A percentile compares a stretch with the other conserved stretches of the same genome.
phyloP scores from a whole-genome alignment of 2,797 vertebrate species.

The Astyanax mexicanus region DNA sequence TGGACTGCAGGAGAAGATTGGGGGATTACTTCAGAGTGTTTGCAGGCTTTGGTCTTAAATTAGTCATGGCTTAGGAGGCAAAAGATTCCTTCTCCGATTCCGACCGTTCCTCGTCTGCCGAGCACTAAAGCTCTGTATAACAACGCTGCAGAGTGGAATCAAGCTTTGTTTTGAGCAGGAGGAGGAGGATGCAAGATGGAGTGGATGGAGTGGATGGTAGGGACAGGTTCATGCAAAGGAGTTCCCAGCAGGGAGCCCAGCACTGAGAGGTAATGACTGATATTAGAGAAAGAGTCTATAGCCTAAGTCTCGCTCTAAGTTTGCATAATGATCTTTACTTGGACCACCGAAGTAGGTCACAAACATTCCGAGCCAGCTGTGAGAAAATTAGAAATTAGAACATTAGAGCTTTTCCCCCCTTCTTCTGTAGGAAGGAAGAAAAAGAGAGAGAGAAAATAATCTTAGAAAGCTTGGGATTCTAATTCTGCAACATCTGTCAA shows the following conservation, averaged over 20 bases:
- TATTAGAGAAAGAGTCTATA: slow-evolving; percentile 14
- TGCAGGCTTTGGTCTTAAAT: slow-evolving; percentile 79
- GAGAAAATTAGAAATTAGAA: slow-evolving; percentile 45
- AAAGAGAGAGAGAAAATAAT: too few relatives aligned
- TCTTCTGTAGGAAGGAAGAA: too few relatives aligned
- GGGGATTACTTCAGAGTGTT: slow-evolving; percentile 80
- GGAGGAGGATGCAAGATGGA: too few relatives aligned
- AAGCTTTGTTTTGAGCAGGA: slow-evolving; percentile 15
- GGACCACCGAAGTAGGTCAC: slow-evolving; percentile 37
- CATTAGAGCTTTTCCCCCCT: not conserved
- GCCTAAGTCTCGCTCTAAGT: slow-evolving; percentile 16
- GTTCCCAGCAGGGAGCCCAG: not conserved
- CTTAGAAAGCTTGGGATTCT: too few relatives aligned
- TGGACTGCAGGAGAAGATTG: slow-evolving; percentile 75
- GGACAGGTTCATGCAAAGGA: not conserved
- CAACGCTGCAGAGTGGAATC: slow-evolving; percentile 13
- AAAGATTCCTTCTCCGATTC: slow-evolving; percentile 64
- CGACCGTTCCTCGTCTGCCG: slow-evolving; percentile 24
- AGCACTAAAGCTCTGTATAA: slow-evolving; percentile 33
- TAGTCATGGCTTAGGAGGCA: slow-evolving; percentile 77
- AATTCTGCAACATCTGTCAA: too few relatives aligned
- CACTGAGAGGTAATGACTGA: slow-evolving; percentile 7
- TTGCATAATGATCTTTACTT: slow-evolving; percentile 10
- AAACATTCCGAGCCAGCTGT: slow-evolving; percentile 24
- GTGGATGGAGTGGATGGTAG: not conserved